Evolutionary conservation across 2,888 invertebrate genomes (phyloP).

Genomic region (Tiphia femorata): DNA sequence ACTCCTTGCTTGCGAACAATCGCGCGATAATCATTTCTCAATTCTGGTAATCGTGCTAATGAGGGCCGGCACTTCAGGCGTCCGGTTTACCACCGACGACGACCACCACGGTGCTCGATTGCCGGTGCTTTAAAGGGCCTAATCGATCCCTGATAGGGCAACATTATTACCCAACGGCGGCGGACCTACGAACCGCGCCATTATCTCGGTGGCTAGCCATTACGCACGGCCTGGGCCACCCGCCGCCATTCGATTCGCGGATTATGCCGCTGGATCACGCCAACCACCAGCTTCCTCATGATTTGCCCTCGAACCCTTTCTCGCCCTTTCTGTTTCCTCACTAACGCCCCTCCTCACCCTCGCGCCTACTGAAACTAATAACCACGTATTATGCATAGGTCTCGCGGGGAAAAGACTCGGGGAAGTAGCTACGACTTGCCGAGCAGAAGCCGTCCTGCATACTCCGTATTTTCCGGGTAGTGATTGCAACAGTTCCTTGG

Average conservation of each 20-base stretch:
- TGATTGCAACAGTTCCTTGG: too few relatives aligned
- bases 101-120: constrained; percentile 54
- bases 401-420: neutral
- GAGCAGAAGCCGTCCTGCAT: too few relatives aligned
- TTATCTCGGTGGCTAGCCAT: constrained; percentile 57
- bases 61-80: constrained; percentile 41
- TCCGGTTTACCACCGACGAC: too few relatives aligned
- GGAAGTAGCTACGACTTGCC: too few relatives aligned
- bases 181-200: constrained; percentile 54
- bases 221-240: constrained; percentile 47
- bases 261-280: constrained; percentile 61
- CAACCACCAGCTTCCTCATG: constrained; percentile 28
- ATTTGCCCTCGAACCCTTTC: too few relatives aligned
- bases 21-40: constrained; percentile 48
- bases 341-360: too few relatives aligned
- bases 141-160: constrained; percentile 62
- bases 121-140: constrained; percentile 58
- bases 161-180: constrained; percentile 56
- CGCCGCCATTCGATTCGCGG: constrained; percentile 54
- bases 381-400: neutral
- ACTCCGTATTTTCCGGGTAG: too few relatives aligned
- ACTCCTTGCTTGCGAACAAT: neutral
- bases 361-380: neutral
- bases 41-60: constrained; percentile 57
- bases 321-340: too few relatives aligned